Evolutionary conservation across 2,888 invertebrate genomes (phyloP).

Genomic region (Lysandra coridon): DNA sequence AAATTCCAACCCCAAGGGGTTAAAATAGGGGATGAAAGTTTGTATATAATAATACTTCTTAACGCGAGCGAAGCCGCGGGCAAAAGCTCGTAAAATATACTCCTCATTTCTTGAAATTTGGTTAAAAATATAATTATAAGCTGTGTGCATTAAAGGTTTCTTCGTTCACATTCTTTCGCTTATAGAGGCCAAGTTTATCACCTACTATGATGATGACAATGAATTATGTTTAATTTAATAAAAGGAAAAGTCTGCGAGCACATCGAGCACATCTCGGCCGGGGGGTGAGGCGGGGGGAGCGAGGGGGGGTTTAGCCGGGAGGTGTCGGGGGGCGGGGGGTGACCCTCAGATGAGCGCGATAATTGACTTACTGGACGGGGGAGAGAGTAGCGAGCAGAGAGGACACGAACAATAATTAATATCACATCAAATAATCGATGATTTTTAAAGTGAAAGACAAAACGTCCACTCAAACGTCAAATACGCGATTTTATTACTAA

Average conservation of each 20-base stretch:
- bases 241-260: slow-evolving; percentile 15
- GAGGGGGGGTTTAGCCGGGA: background rate
- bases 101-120: background rate
- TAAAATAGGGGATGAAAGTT: too few relatives aligned
- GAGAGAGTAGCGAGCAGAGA: slow-evolving; percentile 29
- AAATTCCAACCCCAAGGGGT: too few relatives aligned
- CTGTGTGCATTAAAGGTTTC: too few relatives aligned
- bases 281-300: background rate
- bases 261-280: background rate
- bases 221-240: slow-evolving; percentile 23
- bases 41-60: too few relatives aligned
- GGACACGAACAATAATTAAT: background rate
- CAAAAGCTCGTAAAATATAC: too few relatives aligned
- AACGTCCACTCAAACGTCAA: too few relatives aligned
- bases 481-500: too few relatives aligned
- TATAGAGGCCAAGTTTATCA: too few relatives aligned
- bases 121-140: too few relatives aligned
- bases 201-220: background rate
- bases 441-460: too few relatives aligned
- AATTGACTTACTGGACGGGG: slow-evolving; percentile 36
- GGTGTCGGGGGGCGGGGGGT: background rate
- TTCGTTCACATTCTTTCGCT: background rate
- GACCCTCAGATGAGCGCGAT: slow-evolving; percentile 33
- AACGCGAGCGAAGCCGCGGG: too few relatives aligned
- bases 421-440: background rate